These are phyloP conservation scores for Branchinecta lindahli DNA, from an alignment of 1,140 invertebrate species.

Conservation along the genomic window DNA sequence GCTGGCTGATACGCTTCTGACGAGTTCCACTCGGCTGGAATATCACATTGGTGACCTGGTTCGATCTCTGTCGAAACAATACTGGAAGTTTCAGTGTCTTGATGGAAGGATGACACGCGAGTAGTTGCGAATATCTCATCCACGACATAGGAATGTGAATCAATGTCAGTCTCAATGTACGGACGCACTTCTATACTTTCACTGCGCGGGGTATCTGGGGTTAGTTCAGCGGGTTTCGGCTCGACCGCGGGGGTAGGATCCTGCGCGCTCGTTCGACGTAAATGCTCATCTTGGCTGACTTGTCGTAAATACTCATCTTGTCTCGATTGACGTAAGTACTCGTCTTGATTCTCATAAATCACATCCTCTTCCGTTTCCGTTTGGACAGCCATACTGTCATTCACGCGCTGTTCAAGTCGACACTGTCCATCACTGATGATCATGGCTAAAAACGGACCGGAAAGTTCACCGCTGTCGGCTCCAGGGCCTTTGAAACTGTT, in stretches of 20 bases:
- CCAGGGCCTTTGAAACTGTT: background rate
- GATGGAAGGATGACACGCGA: background rate
- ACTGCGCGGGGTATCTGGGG: background rate
- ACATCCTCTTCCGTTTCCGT: background rate
- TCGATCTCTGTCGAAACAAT: background rate
- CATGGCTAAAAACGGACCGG: slow-evolving; percentile 2
- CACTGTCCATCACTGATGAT: slow-evolving; percentile 2
- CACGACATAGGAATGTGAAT: background rate
- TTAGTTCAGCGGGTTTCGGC: background rate
- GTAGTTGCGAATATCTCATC: background rate
- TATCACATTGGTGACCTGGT: background rate
- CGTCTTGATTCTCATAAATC: background rate
- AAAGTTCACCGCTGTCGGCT: background rate
- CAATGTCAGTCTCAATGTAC: background rate
- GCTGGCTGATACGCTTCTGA: background rate
- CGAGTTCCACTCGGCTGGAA: background rate
- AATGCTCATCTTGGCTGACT: background rate
- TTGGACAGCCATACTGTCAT: background rate
- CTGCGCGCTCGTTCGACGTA: background rate
- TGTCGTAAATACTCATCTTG: background rate
- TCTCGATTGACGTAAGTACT: background rate
- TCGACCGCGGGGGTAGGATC: background rate
- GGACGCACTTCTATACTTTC: background rate
- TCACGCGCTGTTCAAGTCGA: background rate
- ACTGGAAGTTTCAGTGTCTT: background rate